Base-by-base conservation (phyloP, 2,797 vertebrate genomes). In the Artibeus jamaicensis region DNA sequence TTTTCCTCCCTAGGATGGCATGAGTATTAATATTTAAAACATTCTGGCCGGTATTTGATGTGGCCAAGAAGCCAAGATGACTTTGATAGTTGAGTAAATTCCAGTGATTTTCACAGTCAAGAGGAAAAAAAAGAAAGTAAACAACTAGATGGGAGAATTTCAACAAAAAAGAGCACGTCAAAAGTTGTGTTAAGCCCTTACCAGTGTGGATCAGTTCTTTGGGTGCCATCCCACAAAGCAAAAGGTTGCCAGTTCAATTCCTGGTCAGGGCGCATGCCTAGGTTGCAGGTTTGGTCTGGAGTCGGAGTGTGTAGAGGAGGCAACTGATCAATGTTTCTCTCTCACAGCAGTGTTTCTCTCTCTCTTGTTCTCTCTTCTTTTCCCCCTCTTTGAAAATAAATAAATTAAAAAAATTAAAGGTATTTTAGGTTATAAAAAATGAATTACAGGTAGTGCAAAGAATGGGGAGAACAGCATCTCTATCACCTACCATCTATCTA, bases 21-120 rank as follows among this genome's bases (percentile, higher is more conserved):
- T 42, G 82, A 77, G 22, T 55, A 83, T 95, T 93, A 89, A 89
- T 79, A 95, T 97, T 94, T 96, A 67, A 96, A 91, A 91, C 71
- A 26, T 32, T 83, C 10, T 76, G 26, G 29, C 44, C 96, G n/a
- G 15, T 81, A 93, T 96, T 95, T 94, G 79, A 19, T 95, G 19
- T 96, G 86, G 39, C 18, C 46, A 55, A 92, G 32, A 76, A 79
- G 34, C 65, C 50, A 93, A 44, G 55, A 89, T 94, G 48, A 89
- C 37, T 87, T 91, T 89, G 44, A 68, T 44, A 81, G 83, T 34
- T 91, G 59, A 85, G 78, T 96, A 94, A 93, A 96, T 91, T 89
- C 48, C 86, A 84, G 3, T n/a, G 57, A 42, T 37, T 81, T 37
- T 70, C 42, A 74, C 10, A 84, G 50, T 34, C 9, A 53, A 11